Base-by-base conservation (phyloP, 2,113 vertebrate species). In the Xyrauchen texanus region DNA sequence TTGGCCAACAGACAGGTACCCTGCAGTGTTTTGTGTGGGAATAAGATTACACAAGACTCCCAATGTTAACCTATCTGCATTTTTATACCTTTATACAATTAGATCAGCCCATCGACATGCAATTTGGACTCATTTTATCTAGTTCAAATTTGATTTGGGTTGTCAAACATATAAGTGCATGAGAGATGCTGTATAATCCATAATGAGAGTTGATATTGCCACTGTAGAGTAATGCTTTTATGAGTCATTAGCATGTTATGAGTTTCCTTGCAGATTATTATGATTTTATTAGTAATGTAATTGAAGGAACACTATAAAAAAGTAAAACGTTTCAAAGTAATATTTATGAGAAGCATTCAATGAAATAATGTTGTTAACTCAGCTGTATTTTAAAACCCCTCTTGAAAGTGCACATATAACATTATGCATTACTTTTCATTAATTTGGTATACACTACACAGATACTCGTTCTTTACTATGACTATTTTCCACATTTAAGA, bases 21-120 rank as follows among this genome's bases (percentile, higher is more conserved):
- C 90, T 86, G 86, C 86, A 86, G 91, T 86, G 90, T 85, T 86
- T 89, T 83, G 83, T 86, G 85, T 86, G 87, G 86, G 89, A 92
- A 92, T 92, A 83, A 89, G 88, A 91, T 92, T 89, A 93, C 72
- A 79, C 51, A 74, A 63, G 83, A 60, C 87, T 88, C 87, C 85
- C 88, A 21, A 76, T 80, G 82, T 88, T 88, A 80, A 79, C 82
- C 87, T 84, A 89, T 89, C 86, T 89, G 88, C 83, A 88, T 90
- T 90, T 90, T 89, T 86, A 89, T 85, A 85, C 83, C 84, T 85
- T 86, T 82, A 86, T 86, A 89, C 65, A 86, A 76, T 87, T 89
- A 84, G 21, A 74, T 52, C 45, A 77, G 68, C 55, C 60, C 44
- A 58, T 68, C 34, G 67, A 85, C 85, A 89, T 70, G 15, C 75